Percentiles rank a stretch among this genome's conserved stretches.
phyloP scores from a whole-genome alignment of 2,888 invertebrate species.

The Mamestra brassicae region DNA sequence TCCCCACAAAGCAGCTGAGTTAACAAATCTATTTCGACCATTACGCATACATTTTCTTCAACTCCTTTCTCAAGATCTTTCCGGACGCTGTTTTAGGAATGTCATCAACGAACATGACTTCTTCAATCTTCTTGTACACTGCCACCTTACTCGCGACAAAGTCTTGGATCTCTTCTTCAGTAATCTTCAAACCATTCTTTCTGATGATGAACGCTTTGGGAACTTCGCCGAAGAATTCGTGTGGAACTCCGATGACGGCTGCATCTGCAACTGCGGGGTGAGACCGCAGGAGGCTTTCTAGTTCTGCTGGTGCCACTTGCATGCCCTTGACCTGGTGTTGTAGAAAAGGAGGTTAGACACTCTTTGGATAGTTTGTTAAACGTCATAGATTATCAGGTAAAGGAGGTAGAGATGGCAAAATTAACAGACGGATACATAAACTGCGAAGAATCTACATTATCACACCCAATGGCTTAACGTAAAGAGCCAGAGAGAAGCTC shows the following conservation, averaged over 20 bases:
- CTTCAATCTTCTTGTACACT: constrained; percentile 94
- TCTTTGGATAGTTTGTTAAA: not conserved
- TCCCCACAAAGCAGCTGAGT: not conserved
- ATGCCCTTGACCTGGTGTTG: constrained; percentile 91
- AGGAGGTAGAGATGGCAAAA: not conserved
- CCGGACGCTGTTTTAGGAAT: constrained; percentile 95
- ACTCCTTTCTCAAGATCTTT: constrained; percentile 94
- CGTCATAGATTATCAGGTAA: not conserved
- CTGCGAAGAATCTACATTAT: not conserved
- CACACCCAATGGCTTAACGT: not conserved
- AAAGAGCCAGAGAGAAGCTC: not conserved
- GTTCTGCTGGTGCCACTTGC: constrained; percentile 97
- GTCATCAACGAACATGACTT: constrained; percentile 92
- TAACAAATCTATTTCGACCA: not conserved
- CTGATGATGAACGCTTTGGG: constrained; percentile 94
- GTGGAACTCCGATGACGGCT: constrained; percentile 95
- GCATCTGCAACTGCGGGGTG: constrained; percentile 95
- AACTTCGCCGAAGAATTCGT: constrained; percentile 93
- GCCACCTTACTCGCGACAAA: constrained; percentile 94
- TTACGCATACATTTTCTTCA: constrained; percentile 88
- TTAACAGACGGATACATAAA: not conserved
- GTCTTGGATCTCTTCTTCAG: constrained; percentile 84
- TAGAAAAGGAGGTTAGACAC: not conserved
- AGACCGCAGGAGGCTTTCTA: constrained; percentile 94
- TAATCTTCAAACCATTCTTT: constrained; percentile 86